A percentile compares a stretch with the other conserved stretches of the same genome.
Conservation (phyloP, 2,888 invertebrate genomes). For the Ligdia adustata region DNA sequence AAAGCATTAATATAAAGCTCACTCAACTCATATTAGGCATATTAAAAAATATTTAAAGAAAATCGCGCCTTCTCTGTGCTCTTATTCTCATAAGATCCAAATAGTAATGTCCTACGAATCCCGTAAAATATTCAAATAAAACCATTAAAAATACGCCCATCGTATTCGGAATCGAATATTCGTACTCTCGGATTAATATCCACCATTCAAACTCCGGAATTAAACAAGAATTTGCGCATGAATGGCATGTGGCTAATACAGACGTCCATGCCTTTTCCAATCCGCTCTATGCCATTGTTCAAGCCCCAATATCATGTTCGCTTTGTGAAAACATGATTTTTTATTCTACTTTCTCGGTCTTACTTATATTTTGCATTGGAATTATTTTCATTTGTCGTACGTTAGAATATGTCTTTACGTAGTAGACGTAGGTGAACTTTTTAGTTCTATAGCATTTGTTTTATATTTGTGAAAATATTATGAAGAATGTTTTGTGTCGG, state of each 20-base stretch:
- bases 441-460: no score
- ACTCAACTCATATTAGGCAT: no score
- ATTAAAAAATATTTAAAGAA: no score
- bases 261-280: slow-evolving; percentile 32
- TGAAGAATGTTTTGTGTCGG: no score
- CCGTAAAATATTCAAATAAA: background rate
- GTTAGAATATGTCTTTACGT: no score
- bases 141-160: slow-evolving; percentile 3
- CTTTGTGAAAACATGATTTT: slow-evolving; percentile 25
- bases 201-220: slow-evolving; percentile 23
- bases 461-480: no score
- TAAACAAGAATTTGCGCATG: slow-evolving; percentile 31
- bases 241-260: slow-evolving; percentile 32
- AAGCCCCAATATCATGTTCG: slow-evolving; percentile 35
- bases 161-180: slow-evolving; percentile 5
- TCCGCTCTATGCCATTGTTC: slow-evolving; percentile 36
- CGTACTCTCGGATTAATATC: slow-evolving; percentile 8
- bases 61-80: no score
- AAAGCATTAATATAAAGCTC: no score
- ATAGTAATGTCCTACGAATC: background rate
- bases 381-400: slow-evolving; percentile 1
- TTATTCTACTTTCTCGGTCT: slow-evolving; percentile 8
- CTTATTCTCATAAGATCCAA: no score
- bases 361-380: slow-evolving; percentile 4
- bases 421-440: no score